Evolutionary conservation across 2,888 invertebrate genomes (phyloP).

Genomic region (Cremastinae sp.): DNA sequence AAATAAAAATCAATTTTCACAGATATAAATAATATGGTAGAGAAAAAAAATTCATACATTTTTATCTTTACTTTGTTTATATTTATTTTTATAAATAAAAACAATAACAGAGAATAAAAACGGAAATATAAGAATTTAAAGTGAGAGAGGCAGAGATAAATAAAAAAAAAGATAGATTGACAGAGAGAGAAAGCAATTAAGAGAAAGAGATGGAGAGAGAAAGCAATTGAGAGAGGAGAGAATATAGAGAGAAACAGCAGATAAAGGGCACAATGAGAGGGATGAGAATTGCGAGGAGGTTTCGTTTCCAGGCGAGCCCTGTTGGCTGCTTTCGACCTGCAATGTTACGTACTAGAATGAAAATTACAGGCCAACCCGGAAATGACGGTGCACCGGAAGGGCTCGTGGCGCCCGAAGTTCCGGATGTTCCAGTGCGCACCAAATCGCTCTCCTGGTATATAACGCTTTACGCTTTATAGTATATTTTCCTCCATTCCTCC

Average conservation of each 20-base stretch:
- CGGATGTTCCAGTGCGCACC: slow-evolving; percentile 50
- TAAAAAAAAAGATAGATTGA: not conserved
- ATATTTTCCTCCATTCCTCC: slow-evolving; percentile 9
- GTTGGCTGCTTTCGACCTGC: slow-evolving; percentile 2
- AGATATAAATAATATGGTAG: too few relatives aligned
- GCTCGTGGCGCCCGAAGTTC: slow-evolving; percentile 64
- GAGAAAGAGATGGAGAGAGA: not conserved
- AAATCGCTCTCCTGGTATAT: slow-evolving; percentile 41
- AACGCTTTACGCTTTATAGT: slow-evolving; percentile 13
- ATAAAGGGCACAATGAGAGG: slow-evolving; percentile 5
- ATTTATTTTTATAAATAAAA: too few relatives aligned
- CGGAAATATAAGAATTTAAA: too few relatives aligned
- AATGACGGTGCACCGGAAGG: slow-evolving; percentile 67
- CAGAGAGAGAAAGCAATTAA: not conserved
- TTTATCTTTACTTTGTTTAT: too few relatives aligned
- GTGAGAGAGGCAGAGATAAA: not conserved
- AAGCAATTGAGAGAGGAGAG: not conserved
- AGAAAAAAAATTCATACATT: too few relatives aligned
- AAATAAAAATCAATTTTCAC: too few relatives aligned
- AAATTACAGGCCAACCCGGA: slow-evolving; percentile 68
- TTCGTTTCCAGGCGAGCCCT: slow-evolving; percentile 28
- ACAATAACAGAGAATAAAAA: too few relatives aligned
- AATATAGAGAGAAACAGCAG: too few relatives aligned
- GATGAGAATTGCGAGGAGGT: slow-evolving; percentile 4
- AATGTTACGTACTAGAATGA: slow-evolving; percentile 60